These are phyloP conservation scores for Lampropteryx suffumata DNA, from an alignment of 2,888 invertebrate species.

Conservation along the genomic window DNA sequence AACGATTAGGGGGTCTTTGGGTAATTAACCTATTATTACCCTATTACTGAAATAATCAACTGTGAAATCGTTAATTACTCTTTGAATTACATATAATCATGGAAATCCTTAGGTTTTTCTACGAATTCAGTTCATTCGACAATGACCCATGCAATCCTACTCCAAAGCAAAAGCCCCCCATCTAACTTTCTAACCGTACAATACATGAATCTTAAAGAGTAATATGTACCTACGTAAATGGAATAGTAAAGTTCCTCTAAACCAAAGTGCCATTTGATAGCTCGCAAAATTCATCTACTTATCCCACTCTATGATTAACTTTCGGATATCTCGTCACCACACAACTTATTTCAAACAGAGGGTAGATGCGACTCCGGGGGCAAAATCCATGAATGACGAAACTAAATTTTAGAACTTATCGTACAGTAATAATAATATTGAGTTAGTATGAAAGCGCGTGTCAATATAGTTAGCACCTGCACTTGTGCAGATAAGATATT, in stretches of 20 bases:
- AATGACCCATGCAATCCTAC: too few species aligned
- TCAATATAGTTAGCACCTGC: constrained; percentile 45
- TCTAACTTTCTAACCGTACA: too few species aligned
- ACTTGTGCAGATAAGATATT: neutral
- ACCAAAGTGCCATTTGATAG: too few species aligned
- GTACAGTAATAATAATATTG: constrained; percentile 60
- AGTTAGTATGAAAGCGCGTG: constrained; percentile 52
- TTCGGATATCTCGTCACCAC: constrained; percentile 17
- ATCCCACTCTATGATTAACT: constrained; percentile 23
- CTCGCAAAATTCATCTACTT: neutral
- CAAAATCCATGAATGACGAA: constrained; percentile 26
- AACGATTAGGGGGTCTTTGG: constrained; percentile 15
- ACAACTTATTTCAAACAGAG: constrained; percentile 22
- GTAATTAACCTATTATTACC: constrained; percentile 26
- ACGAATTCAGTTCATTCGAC: too few species aligned
- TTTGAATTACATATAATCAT: constrained; percentile 3
- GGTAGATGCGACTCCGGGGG: constrained; percentile 6
- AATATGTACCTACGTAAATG: too few species aligned
- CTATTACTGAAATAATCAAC: constrained; percentile 17
- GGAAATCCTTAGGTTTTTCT: too few species aligned
- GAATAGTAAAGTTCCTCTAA: too few species aligned
- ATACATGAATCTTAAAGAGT: too few species aligned
- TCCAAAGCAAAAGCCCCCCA: too few species aligned
- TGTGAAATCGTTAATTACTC: constrained; percentile 10
- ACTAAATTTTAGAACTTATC: constrained; percentile 36